Evolutionary conservation across 2,113 vertebrate species (phyloP).

Genomic region (Mustela lutreola): DNA sequence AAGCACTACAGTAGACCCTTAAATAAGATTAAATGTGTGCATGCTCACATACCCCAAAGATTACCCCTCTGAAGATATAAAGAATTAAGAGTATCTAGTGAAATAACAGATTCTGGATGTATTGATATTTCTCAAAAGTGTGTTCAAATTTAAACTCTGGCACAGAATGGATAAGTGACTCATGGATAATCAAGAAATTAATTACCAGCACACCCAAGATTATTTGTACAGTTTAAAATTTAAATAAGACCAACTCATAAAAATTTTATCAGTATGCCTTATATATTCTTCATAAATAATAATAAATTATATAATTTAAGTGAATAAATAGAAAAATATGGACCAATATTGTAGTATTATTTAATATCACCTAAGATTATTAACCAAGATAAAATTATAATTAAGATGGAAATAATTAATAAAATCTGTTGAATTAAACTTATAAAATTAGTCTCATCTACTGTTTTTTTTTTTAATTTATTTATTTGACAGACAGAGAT

Average conservation of each 20-base stretch:
- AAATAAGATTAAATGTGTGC: not conserved
- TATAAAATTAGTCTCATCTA: not conserved
- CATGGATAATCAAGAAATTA: conserved; percentile 11
- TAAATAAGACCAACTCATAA: conserved; percentile 72
- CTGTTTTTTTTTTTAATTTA: not conserved
- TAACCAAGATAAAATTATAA: conserved; percentile 70
- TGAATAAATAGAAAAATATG: conserved; percentile 74
- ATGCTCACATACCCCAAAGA: not conserved
- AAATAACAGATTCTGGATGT: not conserved
- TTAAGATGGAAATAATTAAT: conserved; percentile 62
- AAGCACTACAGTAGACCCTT: not conserved
- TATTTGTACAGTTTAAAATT: conserved; percentile 69
- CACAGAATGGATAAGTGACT: not conserved
- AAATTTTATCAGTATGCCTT: conserved; percentile 44
- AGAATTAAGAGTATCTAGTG: conserved; percentile 28
- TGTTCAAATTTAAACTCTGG: conserved; percentile 51
- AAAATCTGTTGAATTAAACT: conserved; percentile 24
- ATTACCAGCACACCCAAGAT: conserved; percentile 41
- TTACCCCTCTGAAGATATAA: not conserved
- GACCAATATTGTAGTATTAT: conserved; percentile 68
- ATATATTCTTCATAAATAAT: conserved; percentile 70
- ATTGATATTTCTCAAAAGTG: not conserved
- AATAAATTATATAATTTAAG: conserved; percentile 79
- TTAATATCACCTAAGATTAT: conserved; percentile 70
- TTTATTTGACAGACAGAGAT: too few relatives aligned